Evolutionary conservation across 2,113 vertebrate genomes (phyloP).

Genomic region (Semicossyphus pulcher): DNA sequence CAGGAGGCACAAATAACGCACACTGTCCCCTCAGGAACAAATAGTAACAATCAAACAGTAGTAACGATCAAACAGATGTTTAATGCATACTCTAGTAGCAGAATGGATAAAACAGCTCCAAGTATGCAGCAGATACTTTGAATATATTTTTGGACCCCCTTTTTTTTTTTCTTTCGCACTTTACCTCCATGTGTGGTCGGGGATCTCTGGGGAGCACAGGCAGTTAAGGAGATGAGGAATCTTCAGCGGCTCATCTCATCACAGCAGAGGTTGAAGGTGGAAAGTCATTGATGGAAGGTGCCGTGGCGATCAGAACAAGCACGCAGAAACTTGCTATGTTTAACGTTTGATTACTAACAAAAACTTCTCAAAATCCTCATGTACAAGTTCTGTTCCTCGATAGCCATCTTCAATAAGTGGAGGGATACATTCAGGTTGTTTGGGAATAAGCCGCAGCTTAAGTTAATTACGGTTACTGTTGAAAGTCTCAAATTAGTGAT

Average conservation of each 20-base stretch:
- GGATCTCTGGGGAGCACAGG: slow-evolving; percentile 75
- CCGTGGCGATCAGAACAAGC: slow-evolving; percentile 78
- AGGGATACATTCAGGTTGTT: neutral
- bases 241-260: slow-evolving; percentile 73
- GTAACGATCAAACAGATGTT: neutral
- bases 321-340: slow-evolving; percentile 72
- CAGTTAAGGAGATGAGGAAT: slow-evolving; percentile 62
- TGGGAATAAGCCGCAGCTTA: neutral
- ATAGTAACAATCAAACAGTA: too few relatives aligned
- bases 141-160: neutral
- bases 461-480: neutral
- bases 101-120: neutral
- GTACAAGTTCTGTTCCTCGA: slow-evolving; percentile 81
- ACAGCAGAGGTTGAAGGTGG: slow-evolving; percentile 73
- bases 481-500: neutral
- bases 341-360: slow-evolving; percentile 75
- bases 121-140: neutral
- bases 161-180: neutral
- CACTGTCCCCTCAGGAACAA: too few relatives aligned
- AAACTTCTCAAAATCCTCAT: slow-evolving; percentile 78
- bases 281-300: slow-evolving; percentile 79
- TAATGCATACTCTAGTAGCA: neutral
- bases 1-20: too few relatives aligned
- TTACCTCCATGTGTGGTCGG: slow-evolving; percentile 78
- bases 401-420: slow-evolving; percentile 31